phyloP scores from a whole-genome alignment of 2,113 vertebrate genomes.

The Cottus gobio region DNA sequence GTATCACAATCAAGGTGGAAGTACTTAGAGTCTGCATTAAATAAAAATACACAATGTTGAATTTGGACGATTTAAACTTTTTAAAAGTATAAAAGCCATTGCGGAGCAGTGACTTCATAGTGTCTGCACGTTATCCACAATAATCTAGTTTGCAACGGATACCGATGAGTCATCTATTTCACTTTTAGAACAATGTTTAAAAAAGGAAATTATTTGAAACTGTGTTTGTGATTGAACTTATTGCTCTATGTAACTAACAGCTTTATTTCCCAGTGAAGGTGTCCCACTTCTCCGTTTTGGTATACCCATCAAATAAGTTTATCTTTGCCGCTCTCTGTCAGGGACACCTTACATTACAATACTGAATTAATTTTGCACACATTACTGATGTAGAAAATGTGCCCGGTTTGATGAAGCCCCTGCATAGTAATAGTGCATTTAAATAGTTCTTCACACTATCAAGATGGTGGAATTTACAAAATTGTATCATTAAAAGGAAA shows the following conservation, averaged over 20 bases:
- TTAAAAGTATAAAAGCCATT: not conserved
- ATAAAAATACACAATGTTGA: not conserved
- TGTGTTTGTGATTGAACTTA: not conserved
- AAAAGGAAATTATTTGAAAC: not conserved
- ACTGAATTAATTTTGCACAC: not conserved
- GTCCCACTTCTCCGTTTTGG: not conserved
- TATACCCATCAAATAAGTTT: slow-evolving; percentile 3
- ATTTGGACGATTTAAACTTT: not conserved
- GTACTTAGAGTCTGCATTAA: not conserved
- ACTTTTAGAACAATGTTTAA: not conserved
- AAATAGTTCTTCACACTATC: not conserved
- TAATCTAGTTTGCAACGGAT: not conserved
- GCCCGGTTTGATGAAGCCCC: not conserved
- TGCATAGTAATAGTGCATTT: not conserved
- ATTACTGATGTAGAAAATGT: not conserved
- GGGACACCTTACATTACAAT: not conserved
- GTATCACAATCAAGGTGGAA: not conserved
- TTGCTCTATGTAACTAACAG: not conserved
- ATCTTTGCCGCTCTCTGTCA: not conserved
- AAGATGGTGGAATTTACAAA: not conserved
- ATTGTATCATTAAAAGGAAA: not conserved
- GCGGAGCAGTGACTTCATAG: not conserved
- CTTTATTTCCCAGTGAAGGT: slow-evolving; percentile 3
- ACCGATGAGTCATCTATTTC: not conserved
- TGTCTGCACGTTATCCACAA: not conserved